phyloP scores from a whole-genome alignment of 2,113 vertebrate genomes.

The Paramisgurnus dabryanus region DNA sequence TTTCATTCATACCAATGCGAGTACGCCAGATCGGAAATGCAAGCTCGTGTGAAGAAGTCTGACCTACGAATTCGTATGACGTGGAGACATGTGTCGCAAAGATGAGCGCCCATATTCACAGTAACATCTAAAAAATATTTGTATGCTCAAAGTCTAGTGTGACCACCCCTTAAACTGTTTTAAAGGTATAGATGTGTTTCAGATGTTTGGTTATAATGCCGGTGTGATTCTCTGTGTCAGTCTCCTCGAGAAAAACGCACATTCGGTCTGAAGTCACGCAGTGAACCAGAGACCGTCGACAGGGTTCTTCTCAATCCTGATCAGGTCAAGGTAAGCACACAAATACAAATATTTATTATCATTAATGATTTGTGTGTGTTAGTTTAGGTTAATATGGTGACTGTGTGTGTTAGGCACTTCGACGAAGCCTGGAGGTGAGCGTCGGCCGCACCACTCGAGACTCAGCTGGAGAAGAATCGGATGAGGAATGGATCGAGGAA shows the following conservation, averaged over 20 bases:
- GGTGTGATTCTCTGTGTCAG: constrained; percentile 48
- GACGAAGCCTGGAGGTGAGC: constrained; percentile 78
- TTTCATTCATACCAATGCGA: too few species aligned
- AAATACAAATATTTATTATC: not conserved
- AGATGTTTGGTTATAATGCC: not conserved
- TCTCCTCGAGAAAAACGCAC: constrained; percentile 50
- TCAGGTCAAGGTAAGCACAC: constrained; percentile 77
- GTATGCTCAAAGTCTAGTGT: too few species aligned
- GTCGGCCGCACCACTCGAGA: constrained; percentile 71
- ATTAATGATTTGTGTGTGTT: not conserved
- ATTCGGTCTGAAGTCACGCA: constrained; percentile 53
- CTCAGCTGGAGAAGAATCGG: constrained; percentile 80
- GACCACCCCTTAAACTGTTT: too few species aligned
- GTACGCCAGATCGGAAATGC: too few species aligned
- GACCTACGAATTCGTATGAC: too few species aligned
- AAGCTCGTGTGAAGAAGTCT: too few species aligned
- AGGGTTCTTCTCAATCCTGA: constrained; percentile 77
- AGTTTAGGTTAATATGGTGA: too few species aligned
- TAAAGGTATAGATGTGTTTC: not conserved
- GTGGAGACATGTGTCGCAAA: too few species aligned
- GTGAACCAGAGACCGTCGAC: constrained; percentile 67
- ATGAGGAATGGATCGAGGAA: constrained; percentile 87
- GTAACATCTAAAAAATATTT: too few species aligned
- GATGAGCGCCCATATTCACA: too few species aligned
- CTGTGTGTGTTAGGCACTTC: constrained; percentile 73